phyloP scores from a whole-genome alignment of 1,140 invertebrate genomes.

The Pararge aegeria region DNA sequence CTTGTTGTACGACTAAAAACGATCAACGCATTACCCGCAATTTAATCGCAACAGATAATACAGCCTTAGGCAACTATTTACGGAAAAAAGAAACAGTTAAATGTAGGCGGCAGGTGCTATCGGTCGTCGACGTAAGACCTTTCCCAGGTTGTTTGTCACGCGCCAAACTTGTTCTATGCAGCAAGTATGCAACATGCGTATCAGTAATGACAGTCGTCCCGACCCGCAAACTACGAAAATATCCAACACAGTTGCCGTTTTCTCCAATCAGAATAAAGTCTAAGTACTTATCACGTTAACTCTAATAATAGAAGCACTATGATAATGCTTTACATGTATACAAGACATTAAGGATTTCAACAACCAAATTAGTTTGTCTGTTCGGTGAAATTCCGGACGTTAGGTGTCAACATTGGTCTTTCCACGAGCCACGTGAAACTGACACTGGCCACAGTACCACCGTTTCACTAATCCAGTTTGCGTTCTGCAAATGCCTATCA shows the following conservation, averaged over 20 bases:
- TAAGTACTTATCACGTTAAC: too few relatives aligned
- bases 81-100: conserved; percentile 33
- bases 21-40: conserved; percentile 4
- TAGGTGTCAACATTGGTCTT: conserved; percentile 21
- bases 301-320: too few relatives aligned
- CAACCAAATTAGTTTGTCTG: not conserved
- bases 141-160: conserved; percentile 43
- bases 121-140: conserved; percentile 67
- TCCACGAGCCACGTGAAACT: conserved; percentile 25
- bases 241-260: too few relatives aligned
- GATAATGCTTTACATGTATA: too few relatives aligned
- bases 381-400: conserved; percentile 9
- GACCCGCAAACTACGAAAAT: too few relatives aligned
- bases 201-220: too few relatives aligned
- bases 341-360: too few relatives aligned
- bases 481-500: conserved; percentile 18
- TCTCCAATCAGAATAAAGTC: too few relatives aligned
- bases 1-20: not conserved
- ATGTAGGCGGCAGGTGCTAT: conserved; percentile 49
- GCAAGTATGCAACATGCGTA: conserved; percentile 6
- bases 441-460: conserved; percentile 20
- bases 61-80: conserved; percentile 9
- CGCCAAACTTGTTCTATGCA: conserved; percentile 20
- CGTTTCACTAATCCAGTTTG: conserved; percentile 12
- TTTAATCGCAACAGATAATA: conserved; percentile 15